Conservation (phyloP, 1,140 invertebrate genomes). For the Semibalanus balanoides region DNA sequence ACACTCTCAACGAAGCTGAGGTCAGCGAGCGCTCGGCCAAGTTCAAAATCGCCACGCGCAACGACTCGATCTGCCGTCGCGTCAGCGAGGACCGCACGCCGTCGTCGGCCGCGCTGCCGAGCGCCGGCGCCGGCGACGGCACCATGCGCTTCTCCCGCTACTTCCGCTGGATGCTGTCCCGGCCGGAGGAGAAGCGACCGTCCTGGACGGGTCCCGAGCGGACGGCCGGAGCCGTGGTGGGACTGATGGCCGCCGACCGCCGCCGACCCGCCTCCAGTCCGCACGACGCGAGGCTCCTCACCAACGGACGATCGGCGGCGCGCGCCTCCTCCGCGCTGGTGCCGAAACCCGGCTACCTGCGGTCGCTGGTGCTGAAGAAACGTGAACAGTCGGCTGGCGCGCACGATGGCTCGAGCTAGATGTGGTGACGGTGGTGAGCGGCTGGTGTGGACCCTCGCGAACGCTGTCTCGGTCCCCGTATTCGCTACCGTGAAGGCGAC, state of each 20-base stretch:
- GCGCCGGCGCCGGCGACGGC: not conserved
- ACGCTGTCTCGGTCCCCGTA: too few species aligned
- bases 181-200: not conserved
- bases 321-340: not conserved
- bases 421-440: too few species aligned
- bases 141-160: not conserved
- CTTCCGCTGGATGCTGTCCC: not conserved
- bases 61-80: not conserved
- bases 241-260: not conserved
- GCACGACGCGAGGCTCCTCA: not conserved
- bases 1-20: constrained; percentile 57
- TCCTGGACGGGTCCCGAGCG: not conserved
- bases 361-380: not conserved
- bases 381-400: not conserved
- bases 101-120: not conserved
- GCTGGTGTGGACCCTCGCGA: too few species aligned
- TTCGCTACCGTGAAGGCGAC: too few species aligned
- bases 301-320: not conserved
- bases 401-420: not conserved
- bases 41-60: constrained; percentile 36
- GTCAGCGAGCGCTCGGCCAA: constrained; percentile 58
- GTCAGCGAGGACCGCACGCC: not conserved
- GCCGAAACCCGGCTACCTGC: not conserved
- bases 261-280: not conserved
- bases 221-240: not conserved